phyloP scores from a whole-genome alignment of 2,113 vertebrate genomes.

The Leuciscus idus region DNA sequence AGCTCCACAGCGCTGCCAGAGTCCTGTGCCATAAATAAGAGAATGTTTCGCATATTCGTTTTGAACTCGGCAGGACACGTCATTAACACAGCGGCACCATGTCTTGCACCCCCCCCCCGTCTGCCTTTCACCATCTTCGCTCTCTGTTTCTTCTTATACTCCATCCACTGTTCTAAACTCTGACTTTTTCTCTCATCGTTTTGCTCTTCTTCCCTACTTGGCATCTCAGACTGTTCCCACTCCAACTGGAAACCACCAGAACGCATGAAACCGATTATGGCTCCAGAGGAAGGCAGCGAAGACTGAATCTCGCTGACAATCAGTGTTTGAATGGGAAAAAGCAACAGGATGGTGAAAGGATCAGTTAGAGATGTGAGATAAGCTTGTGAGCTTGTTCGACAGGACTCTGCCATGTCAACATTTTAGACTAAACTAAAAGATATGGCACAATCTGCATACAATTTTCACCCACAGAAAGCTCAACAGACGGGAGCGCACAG shows the following conservation, averaged over 20 bases:
- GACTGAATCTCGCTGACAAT: conserved; percentile 20
- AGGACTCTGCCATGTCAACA: conserved; percentile 8
- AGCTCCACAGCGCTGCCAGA: conserved; percentile 54
- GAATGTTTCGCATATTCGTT: conserved; percentile 66
- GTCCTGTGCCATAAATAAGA: conserved; percentile 63
- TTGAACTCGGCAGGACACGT: conserved; percentile 65
- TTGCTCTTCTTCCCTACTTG: conserved; percentile 26
- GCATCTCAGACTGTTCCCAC: not conserved
- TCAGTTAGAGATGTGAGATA: not conserved
- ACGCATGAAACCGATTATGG: conserved; percentile 25
- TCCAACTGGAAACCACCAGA: conserved; percentile 21
- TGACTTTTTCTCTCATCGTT: conserved; percentile 46
- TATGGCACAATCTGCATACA: not conserved
- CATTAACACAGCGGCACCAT: conserved; percentile 60
- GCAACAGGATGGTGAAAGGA: conserved; percentile 27
- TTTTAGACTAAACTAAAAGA: not conserved
- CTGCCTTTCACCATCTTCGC: not conserved
- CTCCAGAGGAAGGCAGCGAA: not conserved
- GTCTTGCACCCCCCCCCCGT: not conserved
- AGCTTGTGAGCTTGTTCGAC: conserved; percentile 11
- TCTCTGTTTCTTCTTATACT: conserved; percentile 57
- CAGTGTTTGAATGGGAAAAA: conserved; percentile 14
- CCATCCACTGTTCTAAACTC: conserved; percentile 53
- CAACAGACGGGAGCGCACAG: not conserved
- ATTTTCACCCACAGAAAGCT: not conserved